Percentiles rank a stretch among this genome's conserved stretches.
These are phyloP conservation scores for Prolemur simus DNA, from an alignment of 2,113 vertebrate species.

Conservation along the genomic window DNA sequence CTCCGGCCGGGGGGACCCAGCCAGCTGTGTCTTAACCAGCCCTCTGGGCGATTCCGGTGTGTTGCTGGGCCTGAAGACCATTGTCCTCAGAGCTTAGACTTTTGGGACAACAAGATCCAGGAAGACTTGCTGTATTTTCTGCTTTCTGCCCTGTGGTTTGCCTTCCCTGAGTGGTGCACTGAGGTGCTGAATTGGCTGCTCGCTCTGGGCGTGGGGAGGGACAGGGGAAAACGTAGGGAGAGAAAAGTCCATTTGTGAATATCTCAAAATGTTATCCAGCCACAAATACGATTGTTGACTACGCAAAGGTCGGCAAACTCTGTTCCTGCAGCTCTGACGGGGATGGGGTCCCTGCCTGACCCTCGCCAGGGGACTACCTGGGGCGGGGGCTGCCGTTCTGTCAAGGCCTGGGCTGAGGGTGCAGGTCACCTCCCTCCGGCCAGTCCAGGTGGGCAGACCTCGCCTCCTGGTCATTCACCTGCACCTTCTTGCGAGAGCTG, in stretches of 20 bases:
- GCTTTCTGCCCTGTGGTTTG: neutral
- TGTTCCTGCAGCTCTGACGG: neutral
- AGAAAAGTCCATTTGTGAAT: neutral
- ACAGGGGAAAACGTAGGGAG: neutral
- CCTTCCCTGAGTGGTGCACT: neutral
- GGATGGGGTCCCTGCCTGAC: neutral
- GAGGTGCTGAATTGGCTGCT: neutral
- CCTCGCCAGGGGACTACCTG: fast-evolving
- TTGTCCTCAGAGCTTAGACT: neutral
- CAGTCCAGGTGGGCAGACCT: no score
- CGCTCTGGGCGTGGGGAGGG: neutral
- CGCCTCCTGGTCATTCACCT: neutral
- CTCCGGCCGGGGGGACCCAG: neutral
- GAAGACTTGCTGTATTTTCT: neutral
- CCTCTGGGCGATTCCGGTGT: neutral
- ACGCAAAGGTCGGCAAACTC: neutral
- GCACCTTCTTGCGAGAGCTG: neutral
- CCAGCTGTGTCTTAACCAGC: neutral
- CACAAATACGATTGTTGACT: neutral
- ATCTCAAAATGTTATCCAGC: neutral
- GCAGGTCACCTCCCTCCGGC: no score
- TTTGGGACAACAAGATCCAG: neutral
- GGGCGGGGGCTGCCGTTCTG: neutral
- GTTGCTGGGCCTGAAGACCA: neutral
- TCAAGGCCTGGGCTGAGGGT: neutral